Evolutionary conservation across 2,113 vertebrate genomes (phyloP).

Genomic region (Lamprologus ornatipinnis): DNA sequence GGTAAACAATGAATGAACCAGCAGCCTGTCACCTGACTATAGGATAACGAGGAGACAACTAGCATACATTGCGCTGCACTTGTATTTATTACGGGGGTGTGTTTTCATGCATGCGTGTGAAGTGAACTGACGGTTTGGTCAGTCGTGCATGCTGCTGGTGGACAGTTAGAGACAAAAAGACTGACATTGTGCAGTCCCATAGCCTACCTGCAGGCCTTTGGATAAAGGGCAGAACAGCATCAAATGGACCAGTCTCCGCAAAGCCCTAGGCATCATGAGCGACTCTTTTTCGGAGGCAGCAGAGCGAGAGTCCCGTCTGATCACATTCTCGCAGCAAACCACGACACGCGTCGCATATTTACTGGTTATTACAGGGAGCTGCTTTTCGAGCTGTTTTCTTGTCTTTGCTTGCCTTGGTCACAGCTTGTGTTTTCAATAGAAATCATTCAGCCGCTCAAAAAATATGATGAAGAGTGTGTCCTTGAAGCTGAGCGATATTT

Average conservation of each 20-base stretch:
- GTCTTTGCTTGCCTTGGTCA: not conserved
- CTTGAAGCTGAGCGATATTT: constrained; percentile 15
- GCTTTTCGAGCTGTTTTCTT: not conserved
- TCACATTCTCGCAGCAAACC: constrained; percentile 41
- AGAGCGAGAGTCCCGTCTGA: not conserved
- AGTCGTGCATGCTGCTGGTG: not conserved
- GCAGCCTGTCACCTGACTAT: not conserved
- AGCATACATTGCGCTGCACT: not conserved
- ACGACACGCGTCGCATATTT: not conserved
- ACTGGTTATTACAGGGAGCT: not conserved
- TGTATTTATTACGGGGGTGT: not conserved
- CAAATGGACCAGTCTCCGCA: constrained; percentile 82
- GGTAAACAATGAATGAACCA: not conserved
- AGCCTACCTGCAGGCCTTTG: constrained; percentile 78
- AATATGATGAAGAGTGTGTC: not conserved
- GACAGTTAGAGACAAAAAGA: not conserved
- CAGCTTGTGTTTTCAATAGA: not conserved
- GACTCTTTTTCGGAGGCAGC: constrained; percentile 3
- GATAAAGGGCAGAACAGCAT: constrained; percentile 85
- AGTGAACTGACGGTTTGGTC: not conserved
- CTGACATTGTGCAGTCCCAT: not conserved
- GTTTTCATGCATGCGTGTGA: not conserved
- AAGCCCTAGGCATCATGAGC: constrained; percentile 77
- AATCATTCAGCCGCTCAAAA: not conserved
- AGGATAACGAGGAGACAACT: not conserved